Conservation (phyloP, 35 echinoderm and acorn worm genomes). For the Amphiura filiformis region DNA sequence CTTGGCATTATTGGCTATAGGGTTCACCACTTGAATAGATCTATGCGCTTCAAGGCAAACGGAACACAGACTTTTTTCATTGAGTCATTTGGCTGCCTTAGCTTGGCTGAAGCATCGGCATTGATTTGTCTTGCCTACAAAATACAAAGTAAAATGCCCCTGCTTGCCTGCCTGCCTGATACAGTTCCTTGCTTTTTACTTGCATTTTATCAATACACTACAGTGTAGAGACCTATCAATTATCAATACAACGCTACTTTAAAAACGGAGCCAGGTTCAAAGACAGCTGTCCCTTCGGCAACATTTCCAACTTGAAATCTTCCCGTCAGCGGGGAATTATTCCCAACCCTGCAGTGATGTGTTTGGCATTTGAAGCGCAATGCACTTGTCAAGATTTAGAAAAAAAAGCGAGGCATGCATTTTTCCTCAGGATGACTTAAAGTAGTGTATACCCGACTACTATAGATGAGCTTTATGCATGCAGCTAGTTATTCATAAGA, state of each 20-base stretch:
- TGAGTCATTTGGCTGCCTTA: no score
- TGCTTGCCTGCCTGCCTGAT: no score
- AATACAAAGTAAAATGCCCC: no score
- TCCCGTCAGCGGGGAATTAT: background rate
- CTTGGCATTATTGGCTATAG: background rate
- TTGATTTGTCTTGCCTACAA: background rate
- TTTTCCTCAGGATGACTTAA: background rate
- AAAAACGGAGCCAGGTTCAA: background rate
- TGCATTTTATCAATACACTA: background rate
- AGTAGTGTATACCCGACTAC: background rate
- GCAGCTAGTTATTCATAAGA: background rate
- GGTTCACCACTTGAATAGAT: background rate
- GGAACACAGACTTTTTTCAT: no score
- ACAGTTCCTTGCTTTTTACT: background rate
- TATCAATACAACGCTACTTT: background rate
- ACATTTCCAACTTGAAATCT: background rate
- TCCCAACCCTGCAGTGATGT: conserved; percentile 4
- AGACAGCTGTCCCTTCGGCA: background rate
- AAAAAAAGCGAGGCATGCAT: background rate
- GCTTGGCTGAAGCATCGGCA: no score
- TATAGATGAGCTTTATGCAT: background rate
- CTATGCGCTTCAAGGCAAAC: background rate
- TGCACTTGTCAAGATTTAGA: background rate
- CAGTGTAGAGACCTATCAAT: background rate
- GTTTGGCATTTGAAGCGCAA: background rate